phyloP scores from a whole-genome alignment of 2,797 vertebrate species.

The Amblyopsis hoosieri region DNA sequence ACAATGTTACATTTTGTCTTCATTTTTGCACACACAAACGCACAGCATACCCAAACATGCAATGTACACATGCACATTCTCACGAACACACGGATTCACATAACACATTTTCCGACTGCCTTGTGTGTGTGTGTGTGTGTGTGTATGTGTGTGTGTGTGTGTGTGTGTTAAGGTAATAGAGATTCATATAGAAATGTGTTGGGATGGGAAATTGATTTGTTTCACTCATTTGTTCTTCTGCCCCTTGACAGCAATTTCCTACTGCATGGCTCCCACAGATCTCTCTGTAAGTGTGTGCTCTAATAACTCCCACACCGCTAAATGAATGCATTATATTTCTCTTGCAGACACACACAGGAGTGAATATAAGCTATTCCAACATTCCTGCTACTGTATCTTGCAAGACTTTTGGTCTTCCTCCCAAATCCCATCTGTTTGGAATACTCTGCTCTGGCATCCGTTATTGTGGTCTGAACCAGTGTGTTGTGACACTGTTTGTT shows the following conservation, averaged over 20 bases:
- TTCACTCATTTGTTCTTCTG: constrained; percentile 44
- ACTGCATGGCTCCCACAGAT: constrained; percentile 8
- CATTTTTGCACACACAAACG: constrained; percentile 2
- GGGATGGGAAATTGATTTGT: constrained; percentile 51
- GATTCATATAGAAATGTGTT: constrained; percentile 47
- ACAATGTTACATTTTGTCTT: constrained; percentile 32
- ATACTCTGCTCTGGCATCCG: constrained; percentile 4
- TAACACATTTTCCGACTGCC: constrained; percentile 4
- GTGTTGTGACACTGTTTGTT: not conserved
- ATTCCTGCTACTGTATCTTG: constrained; percentile 1
- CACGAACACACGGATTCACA: not conserved
- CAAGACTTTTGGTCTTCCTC: not conserved
- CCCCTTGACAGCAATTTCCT: constrained; percentile 35
- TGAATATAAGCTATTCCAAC: constrained; percentile 13
- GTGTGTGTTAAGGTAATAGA: constrained; percentile 28
- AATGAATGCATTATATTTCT: constrained; percentile 37
- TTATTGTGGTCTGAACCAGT: constrained; percentile 2
- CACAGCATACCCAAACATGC: not conserved
- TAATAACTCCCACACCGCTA: constrained; percentile 42
- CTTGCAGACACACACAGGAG: constrained; percentile 7
- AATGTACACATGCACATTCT: not conserved
- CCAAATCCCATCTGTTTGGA: constrained; percentile 11
- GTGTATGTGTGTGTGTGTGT: constrained; percentile 25
- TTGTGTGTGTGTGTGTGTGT: constrained; percentile 21
- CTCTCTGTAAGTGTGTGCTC: constrained; percentile 26